Base-by-base conservation (phyloP, 2,113 vertebrate genomes). In the Odocoileus hemionus region DNA sequence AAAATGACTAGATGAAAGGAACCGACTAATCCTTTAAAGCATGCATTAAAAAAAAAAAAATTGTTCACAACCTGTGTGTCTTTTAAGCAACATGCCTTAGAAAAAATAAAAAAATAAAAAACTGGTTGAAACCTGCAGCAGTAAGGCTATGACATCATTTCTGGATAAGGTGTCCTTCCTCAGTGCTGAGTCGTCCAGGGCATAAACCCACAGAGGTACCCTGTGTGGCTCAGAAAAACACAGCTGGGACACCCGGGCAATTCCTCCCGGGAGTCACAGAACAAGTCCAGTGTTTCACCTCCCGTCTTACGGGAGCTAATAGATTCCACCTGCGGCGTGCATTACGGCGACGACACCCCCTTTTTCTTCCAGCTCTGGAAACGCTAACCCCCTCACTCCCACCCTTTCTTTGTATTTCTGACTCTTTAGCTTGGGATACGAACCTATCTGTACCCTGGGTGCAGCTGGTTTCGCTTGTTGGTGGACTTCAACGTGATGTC, bases 271-370 rank as follows among this genome's bases (percentile, higher is more conserved):
- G 93, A 86, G 7, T 55, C 90, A 74, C 74, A 60, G 94, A 86
- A 85, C 86, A 1, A 79, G 79, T 80, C 61, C 57, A 19, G n/a
- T 92, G 95, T 87, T 97, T 98, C 97, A 98, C 97, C 95, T 90
- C n/a, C 91, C 86, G 55, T 93, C 45, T 95, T 96, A 25, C 39
- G 55, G 58, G 93, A 93, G 95, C 98, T 98, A 98, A 98, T 95
- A 95, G 91, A 94, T 98, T 89, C 94, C 96, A 98, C 98, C 98
- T 98, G 98, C 95, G 76, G 91, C 5, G 6, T 3, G 33, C 6
- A 17, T 1, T 19, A 55, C 5, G 23, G 36, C 54, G 54, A 17
- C 0, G 6, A 43, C 19, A 82, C 25, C 87, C 86, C 39, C 36
- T 74, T 60, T 80, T 84, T 21, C 84, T 86, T 80, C 78, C 47